Percentiles rank a stretch among this genome's conserved stretches.
Evolutionary conservation across 2,888 invertebrate genomes (phyloP).

Genomic region (Drosophila prostipennis): DNA sequence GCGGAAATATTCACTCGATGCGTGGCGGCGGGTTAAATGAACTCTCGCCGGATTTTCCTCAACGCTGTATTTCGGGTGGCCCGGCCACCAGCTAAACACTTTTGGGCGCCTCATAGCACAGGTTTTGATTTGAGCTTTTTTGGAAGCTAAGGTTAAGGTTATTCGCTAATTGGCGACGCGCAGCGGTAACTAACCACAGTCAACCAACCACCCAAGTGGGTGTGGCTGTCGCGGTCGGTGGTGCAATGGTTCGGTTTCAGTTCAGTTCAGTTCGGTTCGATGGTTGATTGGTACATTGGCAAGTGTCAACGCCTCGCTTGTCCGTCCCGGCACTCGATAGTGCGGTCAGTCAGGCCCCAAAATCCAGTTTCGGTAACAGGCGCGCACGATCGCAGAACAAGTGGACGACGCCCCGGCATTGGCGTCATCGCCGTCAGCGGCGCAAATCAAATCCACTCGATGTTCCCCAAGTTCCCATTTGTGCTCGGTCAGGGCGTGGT

Average conservation of each 20-base stretch:
- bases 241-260: conserved; percentile 7
- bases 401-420: conserved; percentile 43
- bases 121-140: conserved; percentile 83
- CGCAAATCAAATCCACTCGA: conserved; percentile 46
- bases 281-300: conserved; percentile 41
- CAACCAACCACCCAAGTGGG: conserved; percentile 35
- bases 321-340: conserved; percentile 70
- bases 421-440: conserved; percentile 38
- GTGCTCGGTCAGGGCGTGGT: conserved; percentile 48
- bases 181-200: conserved; percentile 63
- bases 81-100: conserved; percentile 48
- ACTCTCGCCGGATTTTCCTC: conserved; percentile 49
- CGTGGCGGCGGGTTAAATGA: conserved; percentile 65
- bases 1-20: conserved; percentile 43
- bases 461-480: conserved; percentile 23
- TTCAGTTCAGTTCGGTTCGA: conserved; percentile 18
- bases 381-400: conserved; percentile 72
- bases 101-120: conserved; percentile 82
- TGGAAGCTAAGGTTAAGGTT: conserved; percentile 83
- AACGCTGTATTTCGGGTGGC: conserved; percentile 58
- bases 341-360: conserved; percentile 84
- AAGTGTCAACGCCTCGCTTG: conserved; percentile 50
- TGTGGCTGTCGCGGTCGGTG: conserved; percentile 25
- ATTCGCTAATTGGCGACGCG: conserved; percentile 59
- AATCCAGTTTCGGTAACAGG: conserved; percentile 83